These are phyloP conservation scores for Solenopsis invicta DNA, from an alignment of 1,140 invertebrate species.

Conservation along the genomic window DNA sequence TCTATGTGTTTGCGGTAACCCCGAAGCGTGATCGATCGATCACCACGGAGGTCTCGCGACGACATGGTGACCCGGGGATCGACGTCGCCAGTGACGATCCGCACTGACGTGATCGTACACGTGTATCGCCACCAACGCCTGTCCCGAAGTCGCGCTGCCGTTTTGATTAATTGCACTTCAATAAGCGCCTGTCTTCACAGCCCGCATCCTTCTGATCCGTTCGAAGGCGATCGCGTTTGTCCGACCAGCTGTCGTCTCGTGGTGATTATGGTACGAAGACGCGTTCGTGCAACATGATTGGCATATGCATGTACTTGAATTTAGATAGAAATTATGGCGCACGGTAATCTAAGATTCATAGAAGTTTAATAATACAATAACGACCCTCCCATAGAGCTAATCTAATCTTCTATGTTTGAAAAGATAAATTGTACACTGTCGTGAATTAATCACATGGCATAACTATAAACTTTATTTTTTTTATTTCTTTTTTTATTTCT, in stretches of 20 bases:
- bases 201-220: slow-evolving; percentile 65
- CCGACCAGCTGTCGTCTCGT: slow-evolving; percentile 55
- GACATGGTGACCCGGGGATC: slow-evolving; percentile 79
- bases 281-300: slow-evolving; percentile 38
- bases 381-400: background rate
- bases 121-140: slow-evolving; percentile 74
- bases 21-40: slow-evolving; percentile 84
- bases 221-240: slow-evolving; percentile 62
- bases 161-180: slow-evolving; percentile 83
- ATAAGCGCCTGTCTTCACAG: slow-evolving; percentile 78
- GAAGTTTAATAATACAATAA: slow-evolving; percentile 21
- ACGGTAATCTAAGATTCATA: background rate
- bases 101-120: slow-evolving; percentile 66
- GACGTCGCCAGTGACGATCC: slow-evolving; percentile 75
- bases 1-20: slow-evolving; percentile 84
- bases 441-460: background rate
- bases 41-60: slow-evolving; percentile 74
- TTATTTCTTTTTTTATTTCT: background rate
- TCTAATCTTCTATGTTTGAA: background rate
- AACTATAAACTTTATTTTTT: background rate
- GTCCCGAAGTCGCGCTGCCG: slow-evolving; percentile 63
- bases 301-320: slow-evolving; percentile 26
- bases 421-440: background rate
- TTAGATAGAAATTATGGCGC: slow-evolving; percentile 17
- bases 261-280: slow-evolving; percentile 39